Evolutionary conservation across 1,140 invertebrate genomes (phyloP).

Genomic region (Zaprionus davidi): DNA sequence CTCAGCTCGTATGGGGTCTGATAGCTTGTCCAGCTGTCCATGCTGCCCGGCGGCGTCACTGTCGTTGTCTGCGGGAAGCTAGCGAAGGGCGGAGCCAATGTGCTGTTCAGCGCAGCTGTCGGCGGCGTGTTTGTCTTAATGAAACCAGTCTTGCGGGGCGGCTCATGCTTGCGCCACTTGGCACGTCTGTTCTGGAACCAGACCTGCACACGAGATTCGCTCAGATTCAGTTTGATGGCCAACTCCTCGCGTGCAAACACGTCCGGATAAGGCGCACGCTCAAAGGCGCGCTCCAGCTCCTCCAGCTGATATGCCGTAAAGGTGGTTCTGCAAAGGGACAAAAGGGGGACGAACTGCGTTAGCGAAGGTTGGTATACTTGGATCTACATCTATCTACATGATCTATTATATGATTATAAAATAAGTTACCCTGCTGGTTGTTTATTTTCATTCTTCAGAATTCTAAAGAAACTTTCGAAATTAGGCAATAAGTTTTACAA

Average conservation of each 20-base stretch:
- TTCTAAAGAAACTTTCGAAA: too few species aligned
- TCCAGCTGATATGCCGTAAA: conserved; percentile 98
- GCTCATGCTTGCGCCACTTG: conserved; percentile 99
- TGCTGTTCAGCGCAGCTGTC: conserved; percentile 86
- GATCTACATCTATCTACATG: too few species aligned
- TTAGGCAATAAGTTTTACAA: too few species aligned
- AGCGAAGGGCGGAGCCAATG: conserved; percentile 88
- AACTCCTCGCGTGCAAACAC: conserved; percentile 98
- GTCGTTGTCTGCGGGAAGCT: conserved; percentile 86
- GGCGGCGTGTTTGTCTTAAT: conserved; percentile 86
- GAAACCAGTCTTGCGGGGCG: conserved; percentile 95
- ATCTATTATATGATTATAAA: too few species aligned
- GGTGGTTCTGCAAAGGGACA: conserved; percentile 91
- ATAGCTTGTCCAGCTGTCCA: conserved; percentile 90
- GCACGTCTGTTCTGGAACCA: conserved; percentile 95
- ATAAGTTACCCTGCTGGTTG: too few species aligned
- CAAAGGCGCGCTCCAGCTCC: conserved; percentile 96
- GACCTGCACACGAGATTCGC: conserved; percentile 96
- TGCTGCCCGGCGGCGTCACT: conserved; percentile 86
- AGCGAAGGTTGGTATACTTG: background rate
- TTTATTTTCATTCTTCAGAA: too few species aligned
- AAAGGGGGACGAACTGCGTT: conserved; percentile 2
- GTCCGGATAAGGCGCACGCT: conserved; percentile 97
- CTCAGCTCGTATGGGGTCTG: conserved; percentile 90
- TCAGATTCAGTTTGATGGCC: conserved; percentile 94